Evolutionary conservation across 1,140 invertebrate genomes (phyloP), one percentile per base, ranked within the genome.

Genomic region (Cydia strobilella): DNA sequence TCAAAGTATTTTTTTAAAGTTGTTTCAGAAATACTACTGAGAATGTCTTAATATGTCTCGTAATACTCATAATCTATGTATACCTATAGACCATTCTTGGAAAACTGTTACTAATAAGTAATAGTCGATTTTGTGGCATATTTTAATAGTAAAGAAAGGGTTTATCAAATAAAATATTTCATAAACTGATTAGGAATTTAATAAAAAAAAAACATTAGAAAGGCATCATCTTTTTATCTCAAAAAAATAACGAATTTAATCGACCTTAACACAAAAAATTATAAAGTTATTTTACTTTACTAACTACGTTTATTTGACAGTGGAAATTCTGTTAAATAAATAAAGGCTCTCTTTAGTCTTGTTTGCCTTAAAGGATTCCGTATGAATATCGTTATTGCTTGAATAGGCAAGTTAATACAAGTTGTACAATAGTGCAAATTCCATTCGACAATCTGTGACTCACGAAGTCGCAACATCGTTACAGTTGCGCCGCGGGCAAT

Each of bases 401-500:
- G 10, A 13, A 13, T 42, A 45, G 3, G 42, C 0, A 39, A 45
- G 3, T 45, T 45, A 45, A 45, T 4, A 15, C 39, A 45, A 45
- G 42, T 3, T 15, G 12, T 45, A 63, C 20, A 66, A n/a, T 31
- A 13, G 6, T 66, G 35, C 1, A 66, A 69, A 39, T 18, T 6
- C 23, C 63, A 35, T 20, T 65, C 31, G 7, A 69, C 15, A 20
- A n/a, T 39, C 18, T n/a, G n/a, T 35, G 10, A 65, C 27, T 59
- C 63, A 74, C 62, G 74, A 66, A 74, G 10, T n/a, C 73, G 4
- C 65, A 23, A 25, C 45, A 48, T 23, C 42, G 72, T 73, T 25
- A 42, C 69, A 48, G n/a, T 72, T 18, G 45, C 72, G 73, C 31
- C 73, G 51, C 13, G n/a, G 78, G 73, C 80, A 79, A 82, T 80